Base-by-base conservation (phyloP, 2,113 vertebrate species). In the Proteles cristata region DNA sequence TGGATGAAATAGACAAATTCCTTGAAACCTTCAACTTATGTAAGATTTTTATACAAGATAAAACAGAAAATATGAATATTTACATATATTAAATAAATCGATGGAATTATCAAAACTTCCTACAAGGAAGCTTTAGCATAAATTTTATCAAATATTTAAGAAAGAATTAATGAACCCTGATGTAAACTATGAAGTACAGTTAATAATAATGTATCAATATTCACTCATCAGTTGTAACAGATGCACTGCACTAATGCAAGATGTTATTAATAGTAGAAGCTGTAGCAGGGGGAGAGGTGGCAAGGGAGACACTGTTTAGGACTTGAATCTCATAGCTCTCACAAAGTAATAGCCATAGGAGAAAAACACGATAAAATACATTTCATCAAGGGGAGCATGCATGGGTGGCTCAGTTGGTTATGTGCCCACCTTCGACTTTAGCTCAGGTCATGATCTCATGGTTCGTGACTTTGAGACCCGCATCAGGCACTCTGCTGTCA, bases 31-130 rank as follows among this genome's bases (percentile, higher is more conserved):
- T 90, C 1, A 76, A 65, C 35, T 84, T 66, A 95, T 12, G 16
- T 15, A 90, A 84, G 55, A 1, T 61, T 61, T 61, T 65, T 26
- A 77, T 23, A 87, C 14, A 83, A 76, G 69, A 35, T 48, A 94
- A 81, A 94, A 88, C 21, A 77, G 80, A 83, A 84, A 74, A 61
- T 84, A 83, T 84, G 31, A 76, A 7, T 94, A 80, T 81, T 31
- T 74, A 89, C 6, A 73, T 63, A 94, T 25, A 82, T 82, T 61
- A 35, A 81, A 69, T 73, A 91, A 84, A 35, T 15, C 25, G 12
- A 58, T 15, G 43, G 19, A 58, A 39, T 71, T 81, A 88, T 69
- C 35, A 81, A 94, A 79, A 77, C 58, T 85, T n/a, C 50, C 63
- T n/a, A 76, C 23, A 73, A 63, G 50, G n/a, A 53, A 19, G 80